phyloP scores from a whole-genome alignment of 1,140 invertebrate species.

The Zaprionus davidi region DNA sequence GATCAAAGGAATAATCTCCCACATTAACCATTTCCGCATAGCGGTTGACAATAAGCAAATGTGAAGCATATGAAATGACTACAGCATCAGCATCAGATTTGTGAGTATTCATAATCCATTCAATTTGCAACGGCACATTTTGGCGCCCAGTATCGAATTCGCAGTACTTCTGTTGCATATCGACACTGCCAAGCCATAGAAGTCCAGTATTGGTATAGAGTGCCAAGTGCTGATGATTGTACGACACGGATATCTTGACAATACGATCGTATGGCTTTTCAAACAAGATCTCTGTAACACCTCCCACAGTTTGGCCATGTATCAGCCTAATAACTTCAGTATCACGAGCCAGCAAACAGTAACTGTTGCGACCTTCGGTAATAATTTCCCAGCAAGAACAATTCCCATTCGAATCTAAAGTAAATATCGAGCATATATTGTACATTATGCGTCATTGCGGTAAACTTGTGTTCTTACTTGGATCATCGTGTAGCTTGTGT shows the following conservation, averaged over 20 bases:
- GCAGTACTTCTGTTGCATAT: slow-evolving; percentile 92
- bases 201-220: slow-evolving; percentile 93
- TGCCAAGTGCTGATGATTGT: slow-evolving; percentile 93
- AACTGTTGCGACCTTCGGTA: slow-evolving; percentile 78
- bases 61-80: slow-evolving; percentile 78
- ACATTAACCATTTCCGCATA: slow-evolving; percentile 87
- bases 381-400: slow-evolving; percentile 81
- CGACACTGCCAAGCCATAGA: slow-evolving; percentile 95
- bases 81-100: slow-evolving; percentile 72
- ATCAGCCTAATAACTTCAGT: slow-evolving; percentile 72
- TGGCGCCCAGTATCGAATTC: slow-evolving; percentile 92
- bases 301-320: slow-evolving; percentile 71
- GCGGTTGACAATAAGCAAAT: slow-evolving; percentile 90
- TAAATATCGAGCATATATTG: background rate
- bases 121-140: slow-evolving; percentile 91
- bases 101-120: slow-evolving; percentile 86
- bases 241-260: slow-evolving; percentile 90
- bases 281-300: slow-evolving; percentile 64
- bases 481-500: slow-evolving; percentile 92
- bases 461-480: slow-evolving; percentile 86
- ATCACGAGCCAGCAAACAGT: slow-evolving; percentile 75
- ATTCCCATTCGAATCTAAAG: slow-evolving; percentile 61
- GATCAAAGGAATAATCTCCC: slow-evolving; percentile 89
- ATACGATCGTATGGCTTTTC: slow-evolving; percentile 83
- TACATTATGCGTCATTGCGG: background rate